Evolutionary conservation across 1,140 invertebrate species (phyloP).

Genomic region (Heliconius nattereri): DNA sequence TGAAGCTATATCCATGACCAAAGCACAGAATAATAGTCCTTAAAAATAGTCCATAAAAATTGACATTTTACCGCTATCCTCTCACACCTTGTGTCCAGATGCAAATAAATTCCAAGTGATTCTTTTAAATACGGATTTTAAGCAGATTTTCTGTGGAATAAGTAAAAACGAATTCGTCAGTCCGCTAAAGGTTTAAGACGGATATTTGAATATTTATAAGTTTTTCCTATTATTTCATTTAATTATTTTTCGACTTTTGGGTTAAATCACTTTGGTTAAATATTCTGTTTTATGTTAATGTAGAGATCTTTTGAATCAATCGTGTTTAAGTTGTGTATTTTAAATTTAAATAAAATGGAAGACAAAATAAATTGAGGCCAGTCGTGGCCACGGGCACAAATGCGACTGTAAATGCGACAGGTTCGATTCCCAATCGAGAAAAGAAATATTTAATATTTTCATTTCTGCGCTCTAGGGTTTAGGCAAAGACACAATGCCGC

Average conservation of each 20-base stretch:
- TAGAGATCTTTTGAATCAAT: background rate
- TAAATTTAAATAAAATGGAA: too few relatives aligned
- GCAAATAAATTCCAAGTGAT: conserved; percentile 80
- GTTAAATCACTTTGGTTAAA: conserved; percentile 30
- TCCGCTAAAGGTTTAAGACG: conserved; percentile 71
- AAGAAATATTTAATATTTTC: too few relatives aligned
- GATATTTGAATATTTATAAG: conserved; percentile 79
- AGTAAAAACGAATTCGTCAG: conserved; percentile 80
- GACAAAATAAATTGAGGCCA: too few relatives aligned
- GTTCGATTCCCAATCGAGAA: too few relatives aligned
- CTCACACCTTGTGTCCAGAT: conserved; percentile 41
- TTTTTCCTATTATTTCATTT: conserved; percentile 79
- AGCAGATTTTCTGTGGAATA: conserved; percentile 80
- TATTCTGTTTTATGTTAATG: background rate
- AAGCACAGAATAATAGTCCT: too few relatives aligned
- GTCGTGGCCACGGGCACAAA: too few relatives aligned
- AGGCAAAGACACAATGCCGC: too few relatives aligned
- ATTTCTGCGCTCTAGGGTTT: too few relatives aligned
- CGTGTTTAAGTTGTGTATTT: background rate
- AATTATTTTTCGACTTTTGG: conserved; percentile 50
- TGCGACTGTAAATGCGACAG: too few relatives aligned
- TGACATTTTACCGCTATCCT: background rate
- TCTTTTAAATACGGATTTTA: conserved; percentile 81
- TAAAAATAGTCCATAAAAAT: background rate
- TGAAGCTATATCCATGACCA: too few relatives aligned